Base-by-base conservation (phyloP, 2,113 vertebrate genomes). In the Chaetodon trifascialis region DNA sequence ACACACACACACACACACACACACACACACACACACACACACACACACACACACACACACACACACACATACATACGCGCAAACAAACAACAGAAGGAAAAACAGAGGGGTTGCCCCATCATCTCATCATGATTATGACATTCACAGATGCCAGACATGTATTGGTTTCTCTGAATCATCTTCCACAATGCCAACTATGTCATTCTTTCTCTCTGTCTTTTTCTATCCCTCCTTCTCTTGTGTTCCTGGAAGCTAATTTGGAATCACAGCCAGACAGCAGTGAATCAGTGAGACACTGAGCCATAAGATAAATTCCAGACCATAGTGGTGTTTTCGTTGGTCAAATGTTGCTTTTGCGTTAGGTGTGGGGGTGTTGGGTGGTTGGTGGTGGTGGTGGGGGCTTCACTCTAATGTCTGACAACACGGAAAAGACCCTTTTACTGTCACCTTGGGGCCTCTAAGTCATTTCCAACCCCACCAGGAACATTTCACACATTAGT, bases 401-500 rank as follows among this genome's bases (percentile, higher is more conserved):
- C 23, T n/a, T 76, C 79, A 76, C 78, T 71, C 16, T 85, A 86
- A 84, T 46, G 54, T 84, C 86, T 79, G 68, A 89, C 74, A 77
- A 73, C 44, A 59, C 5, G 40, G 70, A 86, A 88, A 85, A 88
- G 70, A 78, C 71, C 77, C 25, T 86, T 88, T 91, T 79, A 85
- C 55, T 62, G 19, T 87, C 77, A 58, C 71, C 68, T 40, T 12
- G 25, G 85, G 83, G 80, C 62, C 66, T 85, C 82, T 67, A 80
- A 92, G 87, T 90, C 76, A 91, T 91, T 87, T 93, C 85, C 88
- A 91, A 69, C 71, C 82, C 78, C 42, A 60, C 73, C 8, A 88
- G 84, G 83, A 90, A 94, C 86, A 89, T 90, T 94, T 94, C 84
- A 92, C 86, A 92, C 90, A 44, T 88, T 84, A 72, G 84, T 88